Conservation (phyloP, 2,113 vertebrate species). For the Hippocampus barbouri region DNA sequence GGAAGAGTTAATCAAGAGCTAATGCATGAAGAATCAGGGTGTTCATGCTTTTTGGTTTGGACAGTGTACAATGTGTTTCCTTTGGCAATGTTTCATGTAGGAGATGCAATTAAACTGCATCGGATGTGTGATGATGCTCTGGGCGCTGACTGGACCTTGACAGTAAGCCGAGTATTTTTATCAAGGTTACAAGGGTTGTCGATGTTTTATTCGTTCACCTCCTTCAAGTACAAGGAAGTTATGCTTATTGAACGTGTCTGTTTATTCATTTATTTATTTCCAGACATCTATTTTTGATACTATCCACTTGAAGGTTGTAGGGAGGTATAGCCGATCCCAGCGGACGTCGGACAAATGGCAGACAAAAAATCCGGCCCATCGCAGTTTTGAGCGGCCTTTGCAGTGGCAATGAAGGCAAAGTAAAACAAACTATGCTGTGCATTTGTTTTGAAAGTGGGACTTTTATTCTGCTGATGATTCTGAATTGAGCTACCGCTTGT, state of each 20-base stretch:
- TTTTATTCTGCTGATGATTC: too few relatives aligned
- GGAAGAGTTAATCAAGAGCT: conserved; percentile 48
- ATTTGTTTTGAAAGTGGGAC: too few relatives aligned
- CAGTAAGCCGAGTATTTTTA: background rate
- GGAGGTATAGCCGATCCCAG: too few relatives aligned
- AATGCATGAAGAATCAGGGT: conserved; percentile 28
- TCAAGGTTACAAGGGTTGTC: background rate
- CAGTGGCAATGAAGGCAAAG: too few relatives aligned
- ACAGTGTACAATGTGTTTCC: conserved; percentile 16
- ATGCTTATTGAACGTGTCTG: background rate
- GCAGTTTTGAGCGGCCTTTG: too few relatives aligned
- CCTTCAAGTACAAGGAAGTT: background rate
- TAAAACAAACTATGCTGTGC: too few relatives aligned
- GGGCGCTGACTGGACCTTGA: background rate
- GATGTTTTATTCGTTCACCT: background rate
- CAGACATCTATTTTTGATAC: background rate
- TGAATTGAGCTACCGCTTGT: too few relatives aligned
- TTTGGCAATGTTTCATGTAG: conserved; percentile 2
- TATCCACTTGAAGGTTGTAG: too few relatives aligned
- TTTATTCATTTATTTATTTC: background rate
- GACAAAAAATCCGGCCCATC: too few relatives aligned
- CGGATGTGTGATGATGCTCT: background rate
- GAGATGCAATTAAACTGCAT: conserved; percentile 2
- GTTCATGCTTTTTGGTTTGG: conserved; percentile 20
- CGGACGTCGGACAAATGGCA: too few relatives aligned